phyloP scores from a whole-genome alignment of 1,140 invertebrate genomes.

The Aphelenchoides avenae region DNA sequence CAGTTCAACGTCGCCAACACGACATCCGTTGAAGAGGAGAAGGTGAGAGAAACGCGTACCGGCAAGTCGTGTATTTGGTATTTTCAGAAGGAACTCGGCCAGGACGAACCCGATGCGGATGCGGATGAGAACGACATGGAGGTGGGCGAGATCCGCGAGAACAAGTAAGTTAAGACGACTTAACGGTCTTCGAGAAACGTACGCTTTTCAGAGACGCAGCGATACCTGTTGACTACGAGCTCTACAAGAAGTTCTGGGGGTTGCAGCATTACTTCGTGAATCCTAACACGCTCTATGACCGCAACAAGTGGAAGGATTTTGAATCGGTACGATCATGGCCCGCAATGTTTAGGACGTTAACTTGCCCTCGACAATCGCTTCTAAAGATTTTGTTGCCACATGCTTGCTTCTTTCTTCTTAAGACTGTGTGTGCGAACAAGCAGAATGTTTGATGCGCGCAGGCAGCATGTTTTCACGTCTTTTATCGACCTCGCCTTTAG shows the following conservation, averaged over 20 bases:
- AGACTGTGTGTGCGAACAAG: too few species aligned
- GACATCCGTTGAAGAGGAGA: conserved; percentile 70
- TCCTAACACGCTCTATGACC: conserved; percentile 85
- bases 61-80: too few species aligned
- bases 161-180: conserved; percentile 57
- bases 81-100: conserved; percentile 26
- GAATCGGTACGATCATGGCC: conserved; percentile 68
- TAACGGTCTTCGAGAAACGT: too few species aligned
- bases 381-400: too few species aligned
- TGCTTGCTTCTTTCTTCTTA: too few species aligned
- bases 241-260: conserved; percentile 95
- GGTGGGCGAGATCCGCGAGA: conserved; percentile 63
- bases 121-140: conserved; percentile 63
- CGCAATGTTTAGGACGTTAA: too few species aligned
- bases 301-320: conserved; percentile 86
- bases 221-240: conserved; percentile 79
- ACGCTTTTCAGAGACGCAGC: conserved; percentile 60
- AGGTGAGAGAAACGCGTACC: conserved; percentile 20
- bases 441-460: too few species aligned
- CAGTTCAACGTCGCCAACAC: conserved; percentile 96
- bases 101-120: conserved; percentile 12
- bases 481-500: too few species aligned
- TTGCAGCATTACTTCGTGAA: conserved; percentile 92
- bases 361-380: too few species aligned
- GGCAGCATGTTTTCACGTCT: too few species aligned